Conservation (phyloP, 2,888 invertebrate genomes). For the Agriopis marginaria region DNA sequence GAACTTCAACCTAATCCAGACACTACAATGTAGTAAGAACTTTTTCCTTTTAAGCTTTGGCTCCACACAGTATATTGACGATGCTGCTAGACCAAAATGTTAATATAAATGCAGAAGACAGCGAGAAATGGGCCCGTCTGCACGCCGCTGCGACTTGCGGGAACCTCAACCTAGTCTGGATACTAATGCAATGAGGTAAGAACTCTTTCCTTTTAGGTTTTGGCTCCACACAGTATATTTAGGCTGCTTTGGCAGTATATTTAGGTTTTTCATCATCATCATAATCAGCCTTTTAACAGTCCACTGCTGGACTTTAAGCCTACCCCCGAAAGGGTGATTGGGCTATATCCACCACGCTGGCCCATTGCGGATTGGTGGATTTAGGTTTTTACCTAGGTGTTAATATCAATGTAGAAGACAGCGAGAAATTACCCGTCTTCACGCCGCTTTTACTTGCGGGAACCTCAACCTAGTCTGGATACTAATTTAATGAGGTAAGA, state of each 20-base stretch:
- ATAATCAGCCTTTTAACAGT: no score
- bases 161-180: slow-evolving; percentile 96
- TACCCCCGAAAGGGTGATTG: no score
- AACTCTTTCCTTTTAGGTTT: neutral
- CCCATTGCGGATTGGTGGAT: no score
- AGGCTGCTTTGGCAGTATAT: no score
- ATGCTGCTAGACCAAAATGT: no score
- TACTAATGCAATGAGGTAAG: slow-evolving; percentile 91
- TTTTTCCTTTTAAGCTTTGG: neutral
- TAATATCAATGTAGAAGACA: slow-evolving; percentile 97
- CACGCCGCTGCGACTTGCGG: slow-evolving; percentile 99
- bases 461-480: slow-evolving; percentile 97
- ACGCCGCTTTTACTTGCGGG: slow-evolving; percentile 99
- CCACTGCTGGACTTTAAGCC: no score
- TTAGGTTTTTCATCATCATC: no score
- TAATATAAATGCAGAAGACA: no score
- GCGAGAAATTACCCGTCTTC: slow-evolving; percentile 98
- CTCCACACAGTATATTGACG: no score
- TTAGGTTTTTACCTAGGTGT: slow-evolving; percentile 89
- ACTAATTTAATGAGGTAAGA: slow-evolving; percentile 90
- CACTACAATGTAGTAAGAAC: slow-evolving; percentile 88
- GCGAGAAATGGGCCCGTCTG: slow-evolving; percentile 96
- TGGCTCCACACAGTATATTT: no score
- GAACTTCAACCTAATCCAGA: slow-evolving; percentile 96
- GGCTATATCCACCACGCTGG: no score